Percentiles rank a stretch among this genome's conserved stretches.
Conservation (phyloP, 2,113 vertebrate species). For the Poicephalus gulielmi region DNA sequence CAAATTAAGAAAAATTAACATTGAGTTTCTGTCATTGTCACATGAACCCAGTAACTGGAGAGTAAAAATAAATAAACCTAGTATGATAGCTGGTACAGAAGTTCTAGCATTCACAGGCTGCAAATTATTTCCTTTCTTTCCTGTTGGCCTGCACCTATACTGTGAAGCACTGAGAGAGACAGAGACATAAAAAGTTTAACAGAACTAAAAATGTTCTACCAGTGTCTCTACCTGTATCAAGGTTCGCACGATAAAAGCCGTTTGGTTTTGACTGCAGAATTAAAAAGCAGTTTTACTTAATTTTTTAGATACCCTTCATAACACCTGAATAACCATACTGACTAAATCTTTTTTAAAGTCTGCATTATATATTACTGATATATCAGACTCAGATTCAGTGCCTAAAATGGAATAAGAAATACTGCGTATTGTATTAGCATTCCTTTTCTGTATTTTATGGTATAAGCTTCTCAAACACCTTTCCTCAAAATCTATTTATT, state of each 20-base stretch:
- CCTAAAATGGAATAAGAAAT: neutral
- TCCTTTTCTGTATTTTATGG: neutral
- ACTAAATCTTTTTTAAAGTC: neutral
- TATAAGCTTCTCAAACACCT: neutral
- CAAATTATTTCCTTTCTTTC: neutral
- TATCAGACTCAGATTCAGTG: neutral
- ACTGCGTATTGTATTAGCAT: neutral
- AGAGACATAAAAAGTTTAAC: neutral
- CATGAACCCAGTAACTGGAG: neutral
- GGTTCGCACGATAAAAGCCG: neutral
- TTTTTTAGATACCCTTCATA: neutral
- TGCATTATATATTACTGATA: neutral
- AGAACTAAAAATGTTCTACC: neutral
- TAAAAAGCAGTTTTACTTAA: neutral
- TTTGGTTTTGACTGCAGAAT: neutral
- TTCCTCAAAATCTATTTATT: neutral
- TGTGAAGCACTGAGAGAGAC: neutral
- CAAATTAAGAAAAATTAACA: fast-evolving
- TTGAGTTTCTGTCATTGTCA: neutral
- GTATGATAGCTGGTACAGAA: neutral
- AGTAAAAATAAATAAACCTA: neutral
- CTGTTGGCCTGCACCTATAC: neutral
- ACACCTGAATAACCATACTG: neutral
- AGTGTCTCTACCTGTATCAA: neutral
- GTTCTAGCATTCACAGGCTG: neutral